phyloP scores from a whole-genome alignment of 1,140 invertebrate genomes.

The Drosophila neocordata region DNA sequence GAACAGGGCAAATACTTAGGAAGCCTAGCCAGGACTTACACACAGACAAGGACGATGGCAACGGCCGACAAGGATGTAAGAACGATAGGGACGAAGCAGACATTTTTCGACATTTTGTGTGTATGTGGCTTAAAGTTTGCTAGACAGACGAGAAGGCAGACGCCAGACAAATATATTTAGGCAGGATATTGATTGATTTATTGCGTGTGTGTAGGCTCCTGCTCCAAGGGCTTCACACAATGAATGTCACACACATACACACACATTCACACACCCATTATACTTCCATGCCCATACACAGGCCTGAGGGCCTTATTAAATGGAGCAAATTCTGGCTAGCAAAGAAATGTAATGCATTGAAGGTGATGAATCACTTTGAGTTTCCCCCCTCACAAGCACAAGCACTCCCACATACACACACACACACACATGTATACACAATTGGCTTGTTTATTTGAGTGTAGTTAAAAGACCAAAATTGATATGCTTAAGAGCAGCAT shows the following conservation, averaged over 20 bases:
- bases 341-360: slow-evolving; percentile 13
- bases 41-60: slow-evolving; percentile 24
- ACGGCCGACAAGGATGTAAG: background rate
- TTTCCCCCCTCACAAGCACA: no score
- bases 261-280: background rate
- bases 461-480: background rate
- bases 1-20: slow-evolving; percentile 21
- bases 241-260: slow-evolving; percentile 44
- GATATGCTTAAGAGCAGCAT: slow-evolving; percentile 2
- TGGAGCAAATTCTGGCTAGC: slow-evolving; percentile 7
- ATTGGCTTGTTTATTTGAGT: slow-evolving; percentile 9
- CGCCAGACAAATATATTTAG: slow-evolving; percentile 45
- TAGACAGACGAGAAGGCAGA: slow-evolving; percentile 19
- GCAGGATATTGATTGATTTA: slow-evolving; percentile 61
- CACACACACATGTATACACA: background rate
- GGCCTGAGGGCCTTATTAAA: slow-evolving; percentile 21
- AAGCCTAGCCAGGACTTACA: slow-evolving; percentile 28
- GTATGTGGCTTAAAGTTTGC: slow-evolving; percentile 8
- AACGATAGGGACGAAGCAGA: slow-evolving; percentile 1
- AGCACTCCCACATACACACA: no score
- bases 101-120: slow-evolving; percentile 8
- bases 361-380: slow-evolving; percentile 14
- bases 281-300: slow-evolving; percentile 8
- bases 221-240: slow-evolving; percentile 42
- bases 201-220: slow-evolving; percentile 40